These are phyloP conservation scores for Megaustenia siamemsis DNA, from an alignment of 2,888 invertebrate genomes.

Conservation along the genomic window DNA sequence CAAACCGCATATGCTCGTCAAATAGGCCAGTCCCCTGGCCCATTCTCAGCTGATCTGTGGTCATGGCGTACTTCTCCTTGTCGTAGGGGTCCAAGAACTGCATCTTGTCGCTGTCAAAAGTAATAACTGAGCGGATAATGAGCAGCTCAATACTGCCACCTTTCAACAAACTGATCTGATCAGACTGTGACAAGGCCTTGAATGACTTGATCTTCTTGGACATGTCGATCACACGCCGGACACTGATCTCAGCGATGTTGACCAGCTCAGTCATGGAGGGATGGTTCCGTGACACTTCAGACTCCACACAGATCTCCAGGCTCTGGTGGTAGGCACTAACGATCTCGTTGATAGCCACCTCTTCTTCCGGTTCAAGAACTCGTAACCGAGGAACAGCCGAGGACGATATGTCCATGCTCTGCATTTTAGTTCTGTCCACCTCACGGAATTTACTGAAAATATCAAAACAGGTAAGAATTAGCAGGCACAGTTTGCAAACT, in stretches of 20 bases:
- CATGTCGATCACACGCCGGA: conserved; percentile 87
- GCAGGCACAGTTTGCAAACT: too few species aligned
- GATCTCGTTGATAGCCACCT: conserved; percentile 75
- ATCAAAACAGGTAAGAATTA: not conserved
- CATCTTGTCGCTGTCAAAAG: conserved; percentile 93
- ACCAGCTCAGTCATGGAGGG: conserved; percentile 78
- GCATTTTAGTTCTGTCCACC: conserved; percentile 64
- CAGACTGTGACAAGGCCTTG: conserved; percentile 95
- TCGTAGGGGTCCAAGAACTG: conserved; percentile 87
- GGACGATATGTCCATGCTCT: conserved; percentile 72
- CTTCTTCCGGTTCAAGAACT: conserved; percentile 73
- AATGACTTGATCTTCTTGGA: conserved; percentile 86
- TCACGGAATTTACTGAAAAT: conserved; percentile 71
- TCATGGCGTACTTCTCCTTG: conserved; percentile 85
- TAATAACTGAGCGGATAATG: conserved; percentile 94
- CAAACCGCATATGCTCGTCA: conserved; percentile 80
- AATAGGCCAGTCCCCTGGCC: conserved; percentile 82
- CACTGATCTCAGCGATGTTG: conserved; percentile 82
- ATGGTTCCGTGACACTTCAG: conserved; percentile 71
- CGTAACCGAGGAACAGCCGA: conserved; percentile 63
- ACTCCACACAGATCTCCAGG: conserved; percentile 77
- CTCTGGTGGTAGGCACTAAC: conserved; percentile 76
- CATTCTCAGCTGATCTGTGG: conserved; percentile 92
- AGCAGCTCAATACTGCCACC: conserved; percentile 98
- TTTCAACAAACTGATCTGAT: conserved; percentile 93